These are phyloP conservation scores for Sinopyrophorus schimmeli DNA, from an alignment of 2,888 invertebrate species.

Conservation along the genomic window DNA sequence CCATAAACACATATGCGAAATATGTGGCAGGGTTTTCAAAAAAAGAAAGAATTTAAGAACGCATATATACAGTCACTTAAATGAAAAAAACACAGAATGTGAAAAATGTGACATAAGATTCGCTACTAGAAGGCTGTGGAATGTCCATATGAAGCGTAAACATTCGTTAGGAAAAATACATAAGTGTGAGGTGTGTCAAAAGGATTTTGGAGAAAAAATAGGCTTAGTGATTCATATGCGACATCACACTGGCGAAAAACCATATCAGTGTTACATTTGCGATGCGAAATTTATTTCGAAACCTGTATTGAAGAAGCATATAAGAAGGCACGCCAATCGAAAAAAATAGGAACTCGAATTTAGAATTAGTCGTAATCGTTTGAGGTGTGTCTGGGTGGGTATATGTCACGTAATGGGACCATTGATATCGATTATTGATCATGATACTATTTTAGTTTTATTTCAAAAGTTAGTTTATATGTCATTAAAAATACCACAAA, in stretches of 20 bases:
- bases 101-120: constrained; percentile 45
- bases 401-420: no score
- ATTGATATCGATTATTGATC: no score
- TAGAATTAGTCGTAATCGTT: no score
- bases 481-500: no score
- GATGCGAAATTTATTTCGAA: constrained; percentile 57
- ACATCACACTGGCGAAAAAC: constrained; percentile 63
- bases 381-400: no score
- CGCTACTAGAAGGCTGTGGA: constrained; percentile 40
- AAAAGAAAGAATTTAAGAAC: constrained; percentile 45
- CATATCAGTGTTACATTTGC: constrained; percentile 62
- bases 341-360: no score
- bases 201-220: constrained; percentile 62
- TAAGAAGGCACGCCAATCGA: constrained; percentile 4
- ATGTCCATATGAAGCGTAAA: constrained; percentile 41
- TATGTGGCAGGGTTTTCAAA: constrained; percentile 50
- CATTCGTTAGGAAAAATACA: constrained; percentile 50
- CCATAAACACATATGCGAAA: constrained; percentile 56
- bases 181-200: constrained; percentile 45
- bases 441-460: no score
- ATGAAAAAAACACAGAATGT: constrained; percentile 47
- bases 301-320: constrained; percentile 5
- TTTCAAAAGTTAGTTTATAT: no score
- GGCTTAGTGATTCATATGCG: constrained; percentile 62
- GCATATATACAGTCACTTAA: constrained; percentile 47